Percentiles rank a stretch among this genome's conserved stretches.
Conservation (phyloP, 2,797 vertebrate genomes). For the Nannoperca australis region DNA sequence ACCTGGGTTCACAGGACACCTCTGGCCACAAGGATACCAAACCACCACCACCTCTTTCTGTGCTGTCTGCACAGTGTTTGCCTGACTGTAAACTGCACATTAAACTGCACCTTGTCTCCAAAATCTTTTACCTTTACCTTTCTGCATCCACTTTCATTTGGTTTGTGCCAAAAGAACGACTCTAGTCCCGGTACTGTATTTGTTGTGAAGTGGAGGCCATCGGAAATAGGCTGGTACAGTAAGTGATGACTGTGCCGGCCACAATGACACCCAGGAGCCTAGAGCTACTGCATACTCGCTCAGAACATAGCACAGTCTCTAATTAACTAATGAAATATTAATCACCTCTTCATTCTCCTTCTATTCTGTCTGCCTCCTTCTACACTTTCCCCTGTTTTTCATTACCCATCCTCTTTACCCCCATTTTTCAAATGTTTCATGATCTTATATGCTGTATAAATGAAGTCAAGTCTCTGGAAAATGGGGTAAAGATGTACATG, state of each 20-base stretch:
- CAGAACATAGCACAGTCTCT: conserved; percentile 77
- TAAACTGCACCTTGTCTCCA: not conserved
- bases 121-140: not conserved
- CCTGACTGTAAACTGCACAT: not conserved
- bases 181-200: conserved; percentile 52
- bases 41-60: not conserved
- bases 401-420: conserved; percentile 68
- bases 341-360: conserved; percentile 80
- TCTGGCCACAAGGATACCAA: not conserved
- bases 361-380: conserved; percentile 67
- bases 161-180: conserved; percentile 13
- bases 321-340: conserved; percentile 88
- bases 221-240: conserved; percentile 76
- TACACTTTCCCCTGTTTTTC: conserved; percentile 58
- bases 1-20: not conserved
- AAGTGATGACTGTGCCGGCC: conserved; percentile 81
- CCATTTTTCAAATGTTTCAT: conserved; percentile 64
- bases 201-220: conserved; percentile 64
- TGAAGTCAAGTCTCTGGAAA: conserved; percentile 32
- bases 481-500: conserved; percentile 8
- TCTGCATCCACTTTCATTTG: not conserved
- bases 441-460: conserved; percentile 31
- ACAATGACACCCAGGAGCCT: conserved; percentile 80
- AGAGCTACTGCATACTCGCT: conserved; percentile 77
- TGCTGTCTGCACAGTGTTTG: not conserved